Conservation (phyloP, 2,113 vertebrate species). For the Toxotes jaculatrix region DNA sequence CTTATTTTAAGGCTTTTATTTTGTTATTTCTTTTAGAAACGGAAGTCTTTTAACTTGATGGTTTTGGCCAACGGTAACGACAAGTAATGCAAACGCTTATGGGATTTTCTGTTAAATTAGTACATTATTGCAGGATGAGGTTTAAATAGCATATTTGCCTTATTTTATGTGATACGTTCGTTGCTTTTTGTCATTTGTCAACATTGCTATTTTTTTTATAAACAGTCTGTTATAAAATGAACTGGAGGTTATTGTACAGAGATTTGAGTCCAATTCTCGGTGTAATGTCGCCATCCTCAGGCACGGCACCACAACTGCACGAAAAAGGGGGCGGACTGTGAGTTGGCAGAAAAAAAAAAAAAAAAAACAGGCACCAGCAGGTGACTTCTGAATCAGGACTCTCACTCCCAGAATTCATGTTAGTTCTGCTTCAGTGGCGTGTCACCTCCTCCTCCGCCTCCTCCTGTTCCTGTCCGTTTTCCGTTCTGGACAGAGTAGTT, state of each 20-base stretch:
- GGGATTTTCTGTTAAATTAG: background rate
- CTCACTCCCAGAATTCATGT: slow-evolving; percentile 76
- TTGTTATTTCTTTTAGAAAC: background rate
- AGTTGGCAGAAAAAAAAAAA: slow-evolving; percentile 52
- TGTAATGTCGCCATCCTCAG: slow-evolving; percentile 54
- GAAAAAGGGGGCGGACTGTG: slow-evolving; percentile 34
- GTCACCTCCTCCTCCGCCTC: background rate
- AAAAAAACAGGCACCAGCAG: slow-evolving; percentile 6
- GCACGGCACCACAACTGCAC: slow-evolving; percentile 7
- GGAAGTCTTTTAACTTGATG: background rate
- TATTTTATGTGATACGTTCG: too few relatives aligned
- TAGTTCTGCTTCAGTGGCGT: slow-evolving; percentile 35
- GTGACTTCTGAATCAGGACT: slow-evolving; percentile 60
- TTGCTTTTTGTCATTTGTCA: too few relatives aligned
- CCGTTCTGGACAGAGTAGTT: slow-evolving; percentile 25
- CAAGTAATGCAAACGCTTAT: background rate
- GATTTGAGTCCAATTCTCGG: background rate
- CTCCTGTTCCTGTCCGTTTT: background rate
- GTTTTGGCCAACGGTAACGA: background rate
- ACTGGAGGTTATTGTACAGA: too few relatives aligned
- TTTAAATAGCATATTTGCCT: too few relatives aligned
- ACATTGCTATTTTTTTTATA: too few relatives aligned
- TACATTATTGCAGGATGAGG: background rate
- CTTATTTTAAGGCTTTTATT: slow-evolving; percentile 10
- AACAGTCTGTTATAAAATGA: too few relatives aligned